Conservation (phyloP, 1,140 invertebrate genomes). For the Drosophila oshimai region DNA sequence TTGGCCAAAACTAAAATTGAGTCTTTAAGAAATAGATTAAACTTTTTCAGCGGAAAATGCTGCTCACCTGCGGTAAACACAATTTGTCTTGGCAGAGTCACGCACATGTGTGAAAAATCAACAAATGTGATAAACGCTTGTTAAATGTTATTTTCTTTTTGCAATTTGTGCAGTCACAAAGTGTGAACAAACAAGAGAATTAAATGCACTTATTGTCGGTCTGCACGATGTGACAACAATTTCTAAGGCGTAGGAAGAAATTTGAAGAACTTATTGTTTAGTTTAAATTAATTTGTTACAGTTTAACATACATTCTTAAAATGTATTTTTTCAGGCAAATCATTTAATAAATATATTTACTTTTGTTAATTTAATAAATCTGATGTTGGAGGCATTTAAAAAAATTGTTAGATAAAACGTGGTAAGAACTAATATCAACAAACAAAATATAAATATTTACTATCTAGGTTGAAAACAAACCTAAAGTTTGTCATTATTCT, state of each 20-base stretch:
- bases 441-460: too few relatives aligned
- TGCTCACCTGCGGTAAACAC: conserved; percentile 10
- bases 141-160: conserved; percentile 44
- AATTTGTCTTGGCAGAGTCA: conserved; percentile 33
- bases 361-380: too few relatives aligned
- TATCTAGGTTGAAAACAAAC: too few relatives aligned
- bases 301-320: too few relatives aligned
- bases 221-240: not conserved
- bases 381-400: too few relatives aligned
- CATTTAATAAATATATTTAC: too few relatives aligned
- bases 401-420: too few relatives aligned
- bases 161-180: conserved; percentile 51
- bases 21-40: conserved; percentile 27
- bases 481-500: too few relatives aligned
- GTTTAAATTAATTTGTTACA: too few relatives aligned
- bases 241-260: accelerated
- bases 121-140: conserved; percentile 49
- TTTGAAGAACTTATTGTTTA: too few relatives aligned
- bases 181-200: conserved; percentile 35
- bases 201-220: conserved; percentile 10
- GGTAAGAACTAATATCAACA: too few relatives aligned
- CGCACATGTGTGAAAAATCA: conserved; percentile 18
- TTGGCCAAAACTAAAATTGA: not conserved
- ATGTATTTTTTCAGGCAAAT: too few relatives aligned
- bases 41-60: conserved; percentile 8